Percentiles rank a stretch among this genome's conserved stretches.
Conservation (phyloP, 2,797 vertebrate genomes). For the Sylvilagus floridanus region DNA sequence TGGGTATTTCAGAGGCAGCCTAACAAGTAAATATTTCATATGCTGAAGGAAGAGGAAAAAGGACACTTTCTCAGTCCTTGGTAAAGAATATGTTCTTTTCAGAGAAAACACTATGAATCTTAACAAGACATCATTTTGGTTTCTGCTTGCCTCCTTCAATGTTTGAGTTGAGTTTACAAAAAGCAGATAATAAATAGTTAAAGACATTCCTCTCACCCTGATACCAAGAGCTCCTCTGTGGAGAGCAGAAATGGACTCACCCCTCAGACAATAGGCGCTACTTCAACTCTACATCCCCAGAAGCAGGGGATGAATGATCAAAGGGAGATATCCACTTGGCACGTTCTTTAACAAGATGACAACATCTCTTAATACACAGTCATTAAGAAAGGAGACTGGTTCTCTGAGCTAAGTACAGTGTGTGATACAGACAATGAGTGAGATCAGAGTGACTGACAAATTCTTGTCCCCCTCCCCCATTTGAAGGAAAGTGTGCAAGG, state of each 20-base stretch:
- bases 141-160: conserved; percentile 73
- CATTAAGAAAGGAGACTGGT: conserved; percentile 71
- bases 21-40: conserved; percentile 91
- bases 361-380: conserved; percentile 77
- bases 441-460: conserved; percentile 84
- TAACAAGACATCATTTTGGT: conserved; percentile 71
- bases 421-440: conserved; percentile 83
- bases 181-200: conserved; percentile 86
- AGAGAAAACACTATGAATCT: conserved; percentile 77
- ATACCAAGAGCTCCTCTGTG: conserved; percentile 81
- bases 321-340: conserved; percentile 75
- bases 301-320: conserved; percentile 80
- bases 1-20: conserved; percentile 86
- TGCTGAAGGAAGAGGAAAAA: conserved; percentile 67
- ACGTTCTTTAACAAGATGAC: conserved; percentile 83
- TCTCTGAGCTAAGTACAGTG: conserved; percentile 75
- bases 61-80: conserved; percentile 78
- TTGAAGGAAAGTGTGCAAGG: conserved; percentile 84
- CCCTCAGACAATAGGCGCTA: conserved; percentile 78
- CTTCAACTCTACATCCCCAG: conserved; percentile 58
- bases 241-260: conserved; percentile 72
- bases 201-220: conserved; percentile 81
- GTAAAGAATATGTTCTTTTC: conserved; percentile 78
- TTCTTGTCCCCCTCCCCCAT: conserved; percentile 84
- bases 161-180: conserved; percentile 80